A percentile compares a stretch with the other conserved stretches of the same genome.
Evolutionary conservation across 2,113 vertebrate species (phyloP).

Genomic region (Grammomys dolichurus): DNA sequence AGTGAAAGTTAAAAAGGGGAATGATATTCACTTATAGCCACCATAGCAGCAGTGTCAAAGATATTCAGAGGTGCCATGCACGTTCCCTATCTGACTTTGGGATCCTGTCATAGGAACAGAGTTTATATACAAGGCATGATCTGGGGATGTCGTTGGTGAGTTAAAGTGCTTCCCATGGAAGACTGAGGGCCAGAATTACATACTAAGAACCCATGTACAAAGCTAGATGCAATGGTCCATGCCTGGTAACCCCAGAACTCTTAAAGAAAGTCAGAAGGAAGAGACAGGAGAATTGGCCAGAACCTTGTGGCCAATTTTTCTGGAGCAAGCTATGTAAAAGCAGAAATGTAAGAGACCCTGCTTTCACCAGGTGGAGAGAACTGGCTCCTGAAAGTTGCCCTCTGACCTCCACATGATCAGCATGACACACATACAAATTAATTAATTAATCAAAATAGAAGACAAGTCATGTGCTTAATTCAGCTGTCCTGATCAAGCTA

Average conservation of each 20-base stretch:
- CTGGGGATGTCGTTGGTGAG: background rate
- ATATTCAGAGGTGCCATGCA: background rate
- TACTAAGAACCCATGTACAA: background rate
- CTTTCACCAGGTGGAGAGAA: background rate
- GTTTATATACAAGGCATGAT: background rate
- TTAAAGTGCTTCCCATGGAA: background rate
- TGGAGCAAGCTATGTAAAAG: background rate
- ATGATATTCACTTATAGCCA: too few species aligned
- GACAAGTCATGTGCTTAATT: background rate
- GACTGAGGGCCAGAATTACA: background rate
- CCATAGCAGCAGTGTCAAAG: background rate
- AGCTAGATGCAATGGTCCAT: background rate
- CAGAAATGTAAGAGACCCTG: background rate
- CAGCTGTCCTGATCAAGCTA: background rate
- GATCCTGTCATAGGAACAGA: background rate
- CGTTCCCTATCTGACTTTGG: background rate
- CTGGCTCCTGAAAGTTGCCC: background rate
- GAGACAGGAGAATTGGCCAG: background rate
- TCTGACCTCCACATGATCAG: background rate
- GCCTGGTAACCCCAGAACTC: background rate
- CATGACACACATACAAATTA: background rate
- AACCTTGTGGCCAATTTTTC: background rate
- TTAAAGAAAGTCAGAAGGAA: background rate
- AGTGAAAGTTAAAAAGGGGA: too few species aligned
- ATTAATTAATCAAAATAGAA: background rate